These are phyloP conservation scores for Neotoma lepida DNA, from an alignment of 2,113 vertebrate genomes.

Conservation along the genomic window DNA sequence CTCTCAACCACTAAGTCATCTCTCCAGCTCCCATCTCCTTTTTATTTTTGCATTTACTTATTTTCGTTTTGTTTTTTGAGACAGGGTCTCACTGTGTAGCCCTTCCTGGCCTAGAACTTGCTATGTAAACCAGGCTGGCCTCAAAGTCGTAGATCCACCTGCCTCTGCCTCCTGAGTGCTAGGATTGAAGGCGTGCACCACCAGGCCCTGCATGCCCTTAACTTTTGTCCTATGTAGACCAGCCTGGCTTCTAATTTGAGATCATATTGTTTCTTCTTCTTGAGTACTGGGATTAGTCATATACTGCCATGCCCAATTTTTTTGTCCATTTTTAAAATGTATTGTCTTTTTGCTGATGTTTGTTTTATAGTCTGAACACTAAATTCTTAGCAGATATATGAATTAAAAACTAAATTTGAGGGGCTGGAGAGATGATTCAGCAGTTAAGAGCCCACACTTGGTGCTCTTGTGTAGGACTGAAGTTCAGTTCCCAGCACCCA, in stretches of 20 bases:
- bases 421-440: not conserved
- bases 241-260: not conserved
- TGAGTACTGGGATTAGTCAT: not conserved
- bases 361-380: not conserved
- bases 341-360: not conserved
- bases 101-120: not conserved
- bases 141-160: not conserved
- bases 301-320: not conserved
- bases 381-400: conserved; percentile 5
- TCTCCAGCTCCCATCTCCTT: not conserved
- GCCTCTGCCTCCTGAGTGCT: not conserved
- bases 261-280: not conserved
- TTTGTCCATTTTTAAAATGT: not conserved
- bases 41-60: not conserved
- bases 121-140: not conserved
- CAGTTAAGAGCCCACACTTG: not conserved
- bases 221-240: not conserved
- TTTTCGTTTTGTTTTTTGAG: not conserved
- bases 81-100: not conserved
- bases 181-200: not conserved
- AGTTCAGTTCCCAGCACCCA: not conserved
- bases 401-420: not conserved
- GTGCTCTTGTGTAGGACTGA: not conserved
- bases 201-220: not conserved
- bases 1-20: not conserved